phyloP scores from a whole-genome alignment of 2,888 invertebrate genomes.

The Morpho achilles region DNA sequence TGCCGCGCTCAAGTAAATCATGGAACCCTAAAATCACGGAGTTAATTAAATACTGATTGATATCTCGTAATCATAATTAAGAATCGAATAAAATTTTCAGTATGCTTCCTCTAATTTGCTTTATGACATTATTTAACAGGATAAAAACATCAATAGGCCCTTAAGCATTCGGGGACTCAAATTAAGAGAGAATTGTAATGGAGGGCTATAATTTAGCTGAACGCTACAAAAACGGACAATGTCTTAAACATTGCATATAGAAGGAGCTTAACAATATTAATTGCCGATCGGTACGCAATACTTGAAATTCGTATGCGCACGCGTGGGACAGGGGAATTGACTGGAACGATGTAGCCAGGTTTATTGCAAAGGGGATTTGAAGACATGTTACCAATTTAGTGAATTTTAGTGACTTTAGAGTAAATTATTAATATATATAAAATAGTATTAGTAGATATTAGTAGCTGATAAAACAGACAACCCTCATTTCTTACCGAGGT shows the following conservation, averaged over 20 bases:
- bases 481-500: too few relatives aligned
- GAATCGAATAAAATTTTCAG: slow-evolving; percentile 1
- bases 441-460: too few relatives aligned
- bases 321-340: slow-evolving; percentile 22
- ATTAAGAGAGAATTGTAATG: slow-evolving; percentile 6
- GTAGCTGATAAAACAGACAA: too few relatives aligned
- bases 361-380: slow-evolving; percentile 31
- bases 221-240: slow-evolving; percentile 5
- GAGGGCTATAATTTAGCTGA: neutral
- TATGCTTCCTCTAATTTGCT: slow-evolving; percentile 1
- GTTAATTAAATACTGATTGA: neutral
- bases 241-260: slow-evolving; percentile 3
- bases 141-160: slow-evolving; percentile 1
- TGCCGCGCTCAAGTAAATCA: neutral
- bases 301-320: slow-evolving; percentile 25
- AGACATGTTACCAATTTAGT: slow-evolving; percentile 28
- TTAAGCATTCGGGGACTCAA: neutral
- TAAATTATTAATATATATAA: neutral
- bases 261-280: slow-evolving; percentile 8
- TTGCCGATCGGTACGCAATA: slow-evolving; percentile 22
- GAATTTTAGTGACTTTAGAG: neutral
- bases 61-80: slow-evolving; percentile 1
- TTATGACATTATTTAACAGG: slow-evolving; percentile 2
- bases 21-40: neutral
- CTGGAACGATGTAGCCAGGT: slow-evolving; percentile 41